Evolutionary conservation across 2,113 vertebrate species (phyloP).

Genomic region (Electrona antarctica): DNA sequence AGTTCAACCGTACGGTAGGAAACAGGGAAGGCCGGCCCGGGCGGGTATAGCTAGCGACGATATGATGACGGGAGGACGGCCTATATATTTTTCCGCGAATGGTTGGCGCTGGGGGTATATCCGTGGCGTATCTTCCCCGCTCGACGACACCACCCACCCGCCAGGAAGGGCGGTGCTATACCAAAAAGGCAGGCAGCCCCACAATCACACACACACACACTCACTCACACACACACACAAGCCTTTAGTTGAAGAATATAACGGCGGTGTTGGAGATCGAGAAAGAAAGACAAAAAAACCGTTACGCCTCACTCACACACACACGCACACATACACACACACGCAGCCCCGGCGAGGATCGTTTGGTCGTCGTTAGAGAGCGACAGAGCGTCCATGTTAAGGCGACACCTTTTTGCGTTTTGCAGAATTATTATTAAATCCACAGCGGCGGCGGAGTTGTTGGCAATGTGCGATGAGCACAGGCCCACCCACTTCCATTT

Average conservation of each 20-base stretch:
- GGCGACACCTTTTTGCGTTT: conserved; percentile 57
- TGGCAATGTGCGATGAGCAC: conserved; percentile 69
- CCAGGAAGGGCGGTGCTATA: conserved; percentile 82
- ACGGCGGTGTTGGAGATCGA: too few relatives aligned
- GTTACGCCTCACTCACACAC: conserved; percentile 42
- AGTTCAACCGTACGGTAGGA: conserved; percentile 85
- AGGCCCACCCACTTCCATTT: conserved; percentile 84
- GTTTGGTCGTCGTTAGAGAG: conserved; percentile 17
- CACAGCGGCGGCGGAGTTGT: conserved; percentile 64
- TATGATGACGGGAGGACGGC: conserved; percentile 87
- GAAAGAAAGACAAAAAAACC: conserved; percentile 27
- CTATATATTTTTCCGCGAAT: conserved; percentile 90
- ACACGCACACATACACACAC: conserved; percentile 9
- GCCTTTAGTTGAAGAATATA: too few relatives aligned
- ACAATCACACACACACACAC: conserved; percentile 59
- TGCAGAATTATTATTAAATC: conserved; percentile 60
- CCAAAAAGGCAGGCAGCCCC: conserved; percentile 61
- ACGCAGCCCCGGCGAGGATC: conserved; percentile 31
- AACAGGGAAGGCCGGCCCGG: conserved; percentile 82
- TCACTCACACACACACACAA: too few relatives aligned
- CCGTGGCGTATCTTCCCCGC: conserved; percentile 91
- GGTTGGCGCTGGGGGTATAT: conserved; percentile 82
- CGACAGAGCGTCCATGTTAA: conserved; percentile 52
- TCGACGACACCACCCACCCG: conserved; percentile 87
- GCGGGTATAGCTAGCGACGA: conserved; percentile 32